These are phyloP conservation scores for Terrapene triunguis DNA, from an alignment of 2,113 vertebrate genomes.

Conservation along the genomic window DNA sequence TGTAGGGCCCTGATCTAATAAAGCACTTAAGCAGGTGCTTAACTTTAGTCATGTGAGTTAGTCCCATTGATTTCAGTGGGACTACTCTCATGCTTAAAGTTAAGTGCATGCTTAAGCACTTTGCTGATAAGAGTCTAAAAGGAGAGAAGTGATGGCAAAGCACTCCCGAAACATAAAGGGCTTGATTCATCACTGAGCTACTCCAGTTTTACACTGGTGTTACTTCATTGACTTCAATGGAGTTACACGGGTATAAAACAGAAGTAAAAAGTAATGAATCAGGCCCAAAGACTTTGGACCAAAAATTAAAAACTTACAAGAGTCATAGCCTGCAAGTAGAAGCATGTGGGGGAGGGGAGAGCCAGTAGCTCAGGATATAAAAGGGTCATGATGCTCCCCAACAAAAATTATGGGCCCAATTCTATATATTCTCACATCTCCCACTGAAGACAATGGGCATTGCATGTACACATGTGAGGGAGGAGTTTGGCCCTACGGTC, in stretches of 20 bases:
- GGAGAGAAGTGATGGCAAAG: background rate
- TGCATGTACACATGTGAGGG: background rate
- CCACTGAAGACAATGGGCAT: accelerated
- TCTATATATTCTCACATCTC: background rate
- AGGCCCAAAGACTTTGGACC: background rate
- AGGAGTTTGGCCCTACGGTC: background rate
- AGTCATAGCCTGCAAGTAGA: background rate
- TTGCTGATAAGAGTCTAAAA: background rate
- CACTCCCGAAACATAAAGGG: background rate
- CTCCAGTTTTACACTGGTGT: background rate
- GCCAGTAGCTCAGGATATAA: background rate
- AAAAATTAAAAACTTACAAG: background rate
- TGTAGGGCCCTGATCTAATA: background rate
- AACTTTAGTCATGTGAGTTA: background rate
- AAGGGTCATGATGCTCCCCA: background rate
- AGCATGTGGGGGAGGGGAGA: background rate
- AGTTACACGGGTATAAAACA: background rate
- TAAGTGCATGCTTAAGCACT: background rate
- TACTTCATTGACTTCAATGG: background rate
- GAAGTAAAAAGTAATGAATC: background rate
- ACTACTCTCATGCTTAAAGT: accelerated
- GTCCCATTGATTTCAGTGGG: background rate
- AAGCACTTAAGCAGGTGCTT: background rate
- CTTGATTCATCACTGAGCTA: background rate
- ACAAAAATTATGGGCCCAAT: background rate